phyloP scores from a whole-genome alignment of 2,888 invertebrate species.

The Antheraea assamensis region DNA sequence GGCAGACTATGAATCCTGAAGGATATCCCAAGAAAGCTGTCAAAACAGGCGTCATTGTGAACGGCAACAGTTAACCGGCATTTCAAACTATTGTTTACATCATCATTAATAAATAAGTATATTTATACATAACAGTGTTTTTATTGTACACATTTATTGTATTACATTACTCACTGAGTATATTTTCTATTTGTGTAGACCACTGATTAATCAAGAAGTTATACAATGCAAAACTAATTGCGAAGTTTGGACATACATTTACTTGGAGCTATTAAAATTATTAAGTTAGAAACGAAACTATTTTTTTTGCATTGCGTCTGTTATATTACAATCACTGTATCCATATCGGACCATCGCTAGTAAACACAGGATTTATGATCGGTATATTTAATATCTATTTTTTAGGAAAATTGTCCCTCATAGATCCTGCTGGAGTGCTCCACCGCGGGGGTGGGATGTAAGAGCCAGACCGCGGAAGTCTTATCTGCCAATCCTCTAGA shows the following conservation, averaged over 20 bases:
- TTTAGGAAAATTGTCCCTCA: too few species aligned
- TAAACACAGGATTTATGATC: not conserved
- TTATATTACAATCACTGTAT: not conserved
- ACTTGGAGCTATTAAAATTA: too few species aligned
- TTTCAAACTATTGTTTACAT: constrained; percentile 43
- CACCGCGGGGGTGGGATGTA: too few species aligned
- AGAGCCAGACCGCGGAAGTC: too few species aligned
- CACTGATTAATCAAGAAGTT: too few species aligned
- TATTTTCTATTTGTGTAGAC: not conserved
- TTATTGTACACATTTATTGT: not conserved
- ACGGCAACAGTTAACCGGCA: constrained; percentile 69
- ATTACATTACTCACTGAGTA: not conserved
- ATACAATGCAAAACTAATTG: too few species aligned
- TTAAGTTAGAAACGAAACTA: too few species aligned
- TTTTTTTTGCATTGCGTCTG: too few species aligned
- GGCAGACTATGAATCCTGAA: constrained; percentile 96
- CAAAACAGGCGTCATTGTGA: constrained; percentile 64
- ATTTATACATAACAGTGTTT: constrained; percentile 27
- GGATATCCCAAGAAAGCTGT: constrained; percentile 85
- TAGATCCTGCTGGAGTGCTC: too few species aligned
- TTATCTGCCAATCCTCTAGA: too few species aligned
- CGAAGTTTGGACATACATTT: too few species aligned
- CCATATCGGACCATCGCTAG: not conserved
- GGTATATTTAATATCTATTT: too few species aligned
- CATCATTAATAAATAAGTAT: constrained; percentile 36